phyloP scores from a whole-genome alignment of 2,797 vertebrate species.

The Erethizon dorsatum region DNA sequence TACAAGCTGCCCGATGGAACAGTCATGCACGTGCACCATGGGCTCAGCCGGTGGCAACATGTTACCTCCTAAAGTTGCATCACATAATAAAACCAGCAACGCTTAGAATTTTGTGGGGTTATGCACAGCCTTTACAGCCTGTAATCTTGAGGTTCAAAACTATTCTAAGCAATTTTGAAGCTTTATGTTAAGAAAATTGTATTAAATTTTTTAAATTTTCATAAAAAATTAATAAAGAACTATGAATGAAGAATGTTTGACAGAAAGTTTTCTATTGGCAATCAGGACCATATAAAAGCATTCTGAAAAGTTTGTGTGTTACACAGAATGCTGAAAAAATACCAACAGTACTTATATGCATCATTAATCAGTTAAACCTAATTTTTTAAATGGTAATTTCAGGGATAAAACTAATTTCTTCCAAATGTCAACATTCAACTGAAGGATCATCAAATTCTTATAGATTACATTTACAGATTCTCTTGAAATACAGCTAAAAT shows the following conservation, averaged over 20 bases:
- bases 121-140: neutral
- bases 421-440: constrained; percentile 50
- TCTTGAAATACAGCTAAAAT: constrained; percentile 37
- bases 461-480: constrained; percentile 26
- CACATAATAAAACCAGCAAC: neutral
- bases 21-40: neutral
- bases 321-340: constrained; percentile 50
- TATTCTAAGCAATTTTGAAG: constrained; percentile 35
- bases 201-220: constrained; percentile 56
- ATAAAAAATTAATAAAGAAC: constrained; percentile 33
- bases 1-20: neutral
- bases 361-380: constrained; percentile 57
- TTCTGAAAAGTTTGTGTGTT: constrained; percentile 27
- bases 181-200: constrained; percentile 53
- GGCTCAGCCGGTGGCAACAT: rapidly evolving
- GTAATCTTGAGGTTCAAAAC: neutral
- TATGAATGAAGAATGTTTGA: constrained; percentile 56
- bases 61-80: neutral
- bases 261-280: constrained; percentile 1
- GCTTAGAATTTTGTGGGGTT: neutral
- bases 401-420: constrained; percentile 56
- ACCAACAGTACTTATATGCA: constrained; percentile 25
- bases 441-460: constrained; percentile 54
- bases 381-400: constrained; percentile 64
- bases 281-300: neutral